Evolutionary conservation across 2,888 invertebrate species (phyloP), one percentile per base, ranked within the genome.

Genomic region (Acrocyrtus sp.): DNA sequence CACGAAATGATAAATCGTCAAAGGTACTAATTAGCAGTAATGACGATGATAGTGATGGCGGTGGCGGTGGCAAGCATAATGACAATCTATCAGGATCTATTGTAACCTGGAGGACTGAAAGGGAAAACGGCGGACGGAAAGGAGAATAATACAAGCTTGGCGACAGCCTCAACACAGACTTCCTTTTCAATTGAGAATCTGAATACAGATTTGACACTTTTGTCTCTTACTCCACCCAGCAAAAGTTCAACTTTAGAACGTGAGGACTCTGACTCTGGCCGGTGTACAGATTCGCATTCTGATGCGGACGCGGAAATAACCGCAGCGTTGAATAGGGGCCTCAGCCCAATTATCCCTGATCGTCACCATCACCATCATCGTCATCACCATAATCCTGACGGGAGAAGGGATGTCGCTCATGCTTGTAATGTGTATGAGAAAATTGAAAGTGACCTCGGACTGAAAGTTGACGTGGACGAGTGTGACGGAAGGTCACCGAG

Each of bases 281-380:
- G 74, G 15, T 74, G 65, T 41, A 74, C 74, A 24, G 70, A 69
- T 27, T 56, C 56, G 26, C 62, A 63, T 41, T 74, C 69, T 17
- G 69, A 69, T 22, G 69, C 74, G 26, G 74, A 74, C 51, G 74
- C 74, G 53, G 74, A 74, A 61, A 74, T 74, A 24, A 62, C 74
- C 12, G 74, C 69, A 24, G 74, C 74, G 1, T 47, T 74, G 29
- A 68, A 61, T 29, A 51, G 68, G 47, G 61, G 60, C 15, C 68
- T 68, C 26, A 60, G 60, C 39, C 68, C 68, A 24, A 68, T 39
- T 8, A 60, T 68, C 1, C 45, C 5, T 17, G 29, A 63, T 24
- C 50, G 53, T 29, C 53, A 63, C 51, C 62, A 24, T n/a, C 62
- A 62, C 48, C 61, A 39, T 39, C 39, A 39, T 39, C 12, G 6